phyloP scores from a whole-genome alignment of 2,797 vertebrate species.

The Rhynchonycteris naso region DNA sequence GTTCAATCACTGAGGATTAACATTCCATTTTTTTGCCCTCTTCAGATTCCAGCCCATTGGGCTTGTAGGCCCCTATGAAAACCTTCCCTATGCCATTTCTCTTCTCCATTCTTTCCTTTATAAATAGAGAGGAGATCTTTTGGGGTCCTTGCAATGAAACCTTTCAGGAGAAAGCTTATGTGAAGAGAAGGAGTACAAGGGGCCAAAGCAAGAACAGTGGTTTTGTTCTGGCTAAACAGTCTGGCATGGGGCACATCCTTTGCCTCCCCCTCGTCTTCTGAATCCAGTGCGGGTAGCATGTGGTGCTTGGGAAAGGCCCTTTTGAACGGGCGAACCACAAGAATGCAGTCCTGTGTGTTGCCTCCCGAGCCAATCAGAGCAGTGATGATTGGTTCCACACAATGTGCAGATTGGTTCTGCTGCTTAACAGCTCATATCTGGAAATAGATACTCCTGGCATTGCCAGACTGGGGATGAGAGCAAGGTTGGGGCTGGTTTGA shows the following conservation, averaged over 20 bases:
- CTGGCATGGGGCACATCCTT: not conserved
- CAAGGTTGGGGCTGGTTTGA: not conserved
- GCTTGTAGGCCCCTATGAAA: not conserved
- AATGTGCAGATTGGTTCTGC: conserved; percentile 25
- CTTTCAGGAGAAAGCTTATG: not conserved
- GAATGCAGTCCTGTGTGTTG: conserved; percentile 31
- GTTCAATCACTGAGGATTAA: conserved; percentile 18
- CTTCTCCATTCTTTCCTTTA: conserved; percentile 10
- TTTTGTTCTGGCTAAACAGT: not conserved
- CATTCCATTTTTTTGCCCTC: conserved; percentile 31
- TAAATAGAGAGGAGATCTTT: not conserved
- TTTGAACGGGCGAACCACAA: conserved; percentile 47
- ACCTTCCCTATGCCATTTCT: not conserved
- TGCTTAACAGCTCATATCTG: conserved; percentile 24
- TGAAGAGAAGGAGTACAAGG: not conserved
- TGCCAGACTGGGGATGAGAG: not conserved
- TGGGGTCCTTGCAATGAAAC: not conserved
- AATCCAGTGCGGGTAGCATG: not conserved
- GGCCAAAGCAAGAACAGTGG: not conserved
- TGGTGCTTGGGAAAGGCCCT: conserved; percentile 42
- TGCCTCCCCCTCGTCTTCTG: not conserved
- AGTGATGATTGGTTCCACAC: not conserved
- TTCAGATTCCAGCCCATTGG: conserved; percentile 54
- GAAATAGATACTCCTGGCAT: not conserved
- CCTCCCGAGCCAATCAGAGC: conserved; percentile 39